Conservation (phyloP, 2,797 vertebrate species). For the Muscicapa comitata region DNA sequence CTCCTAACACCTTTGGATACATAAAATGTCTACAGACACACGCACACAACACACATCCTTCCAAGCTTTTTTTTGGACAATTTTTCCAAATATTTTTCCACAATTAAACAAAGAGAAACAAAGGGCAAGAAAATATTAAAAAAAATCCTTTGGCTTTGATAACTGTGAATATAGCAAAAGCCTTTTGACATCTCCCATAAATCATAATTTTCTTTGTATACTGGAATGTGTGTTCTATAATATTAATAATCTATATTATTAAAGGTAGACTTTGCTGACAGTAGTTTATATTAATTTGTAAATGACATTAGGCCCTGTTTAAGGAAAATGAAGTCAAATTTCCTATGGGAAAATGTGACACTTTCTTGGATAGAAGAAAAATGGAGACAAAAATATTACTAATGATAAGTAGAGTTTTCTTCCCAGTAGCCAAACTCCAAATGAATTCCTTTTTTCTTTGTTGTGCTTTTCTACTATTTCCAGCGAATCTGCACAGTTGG, state of each 20-base stretch:
- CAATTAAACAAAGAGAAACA: neutral
- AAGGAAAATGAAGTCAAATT: neutral
- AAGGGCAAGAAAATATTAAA: neutral
- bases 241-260: neutral
- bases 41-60: neutral
- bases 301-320: neutral
- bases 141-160: neutral
- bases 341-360: neutral
- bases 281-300: neutral
- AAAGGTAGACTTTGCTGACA: neutral
- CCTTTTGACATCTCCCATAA: neutral
- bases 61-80: neutral
- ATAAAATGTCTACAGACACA: neutral
- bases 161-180: neutral
- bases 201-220: neutral
- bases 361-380: neutral
- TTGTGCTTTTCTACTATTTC: neutral
- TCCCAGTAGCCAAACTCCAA: neutral
- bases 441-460: neutral
- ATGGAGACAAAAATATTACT: neutral
- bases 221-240: neutral
- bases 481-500: neutral
- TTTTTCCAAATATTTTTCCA: neutral
- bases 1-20: fast-evolving
- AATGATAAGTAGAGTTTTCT: neutral